These are phyloP conservation scores for Colinus virginianus DNA, from an alignment of 2,113 vertebrate species.

Conservation along the genomic window DNA sequence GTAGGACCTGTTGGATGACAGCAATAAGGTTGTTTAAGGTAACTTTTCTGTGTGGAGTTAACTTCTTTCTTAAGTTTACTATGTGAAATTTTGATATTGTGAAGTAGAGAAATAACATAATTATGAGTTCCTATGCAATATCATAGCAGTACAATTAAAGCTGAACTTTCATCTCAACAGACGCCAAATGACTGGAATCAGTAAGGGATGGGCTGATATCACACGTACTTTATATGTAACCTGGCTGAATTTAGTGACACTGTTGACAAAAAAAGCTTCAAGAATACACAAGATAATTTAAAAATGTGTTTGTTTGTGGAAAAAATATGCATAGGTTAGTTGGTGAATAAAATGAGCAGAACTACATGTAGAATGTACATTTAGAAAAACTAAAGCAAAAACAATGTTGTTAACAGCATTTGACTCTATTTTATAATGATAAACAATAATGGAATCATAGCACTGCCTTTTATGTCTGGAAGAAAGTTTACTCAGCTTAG, in stretches of 20 bases:
- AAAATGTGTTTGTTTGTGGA: background rate
- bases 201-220: background rate
- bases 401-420: background rate
- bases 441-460: background rate
- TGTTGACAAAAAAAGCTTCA: background rate
- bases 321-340: background rate
- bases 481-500: background rate
- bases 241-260: background rate
- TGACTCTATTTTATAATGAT: background rate
- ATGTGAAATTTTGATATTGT: background rate
- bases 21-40: conserved; percentile 98
- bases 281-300: background rate
- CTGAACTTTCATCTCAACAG: background rate
- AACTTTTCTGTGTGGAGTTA: conserved; percentile 39
- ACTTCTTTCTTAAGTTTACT: background rate
- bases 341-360: background rate
- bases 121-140: background rate
- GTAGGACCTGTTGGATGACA: conserved; percentile 95
- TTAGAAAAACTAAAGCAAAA: background rate
- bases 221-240: background rate
- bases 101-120: background rate
- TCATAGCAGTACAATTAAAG: background rate
- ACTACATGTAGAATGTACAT: background rate
- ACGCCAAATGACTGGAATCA: background rate
- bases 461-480: background rate